A percentile compares a stretch with the other conserved stretches of the same genome.
Conservation (phyloP, 2,797 vertebrate species). For the Pseudochaenichthys georgianus region DNA sequence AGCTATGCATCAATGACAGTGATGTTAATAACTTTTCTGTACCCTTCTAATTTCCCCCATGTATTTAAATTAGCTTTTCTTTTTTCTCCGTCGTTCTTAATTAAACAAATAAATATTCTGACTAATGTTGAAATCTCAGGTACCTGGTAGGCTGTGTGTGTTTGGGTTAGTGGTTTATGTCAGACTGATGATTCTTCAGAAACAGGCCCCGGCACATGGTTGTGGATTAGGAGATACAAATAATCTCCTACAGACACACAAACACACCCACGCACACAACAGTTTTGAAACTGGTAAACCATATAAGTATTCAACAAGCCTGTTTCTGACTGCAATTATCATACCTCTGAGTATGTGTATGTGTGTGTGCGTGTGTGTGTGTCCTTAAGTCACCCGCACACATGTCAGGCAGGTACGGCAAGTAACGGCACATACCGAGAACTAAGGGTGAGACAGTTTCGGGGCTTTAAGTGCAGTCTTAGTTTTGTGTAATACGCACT, state of each 20-base stretch:
- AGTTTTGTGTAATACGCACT: slow-evolving; percentile 22
- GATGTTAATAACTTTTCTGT: no score
- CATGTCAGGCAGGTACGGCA: slow-evolving; percentile 78
- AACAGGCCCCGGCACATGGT: slow-evolving; percentile 54
- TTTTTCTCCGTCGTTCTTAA: no score
- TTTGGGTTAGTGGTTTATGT: not conserved
- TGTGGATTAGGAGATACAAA: slow-evolving; percentile 41
- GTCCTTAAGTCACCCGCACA: not conserved
- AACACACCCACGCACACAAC: no score
- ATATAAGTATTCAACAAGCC: slow-evolving; percentile 39
- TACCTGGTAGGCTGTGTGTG: not conserved
- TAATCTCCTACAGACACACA: slow-evolving; percentile 9
- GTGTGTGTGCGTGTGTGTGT: not conserved
- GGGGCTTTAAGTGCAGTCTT: slow-evolving; percentile 29
- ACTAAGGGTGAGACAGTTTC: slow-evolving; percentile 49
- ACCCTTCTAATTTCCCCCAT: no score
- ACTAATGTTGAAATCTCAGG: no score
- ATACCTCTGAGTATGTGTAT: slow-evolving; percentile 35
- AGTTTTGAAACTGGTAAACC: slow-evolving; percentile 21
- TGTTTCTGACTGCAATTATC: slow-evolving; percentile 56
- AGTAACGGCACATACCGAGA: slow-evolving; percentile 80
- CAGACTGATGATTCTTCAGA: slow-evolving; percentile 19
- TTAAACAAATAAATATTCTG: no score
- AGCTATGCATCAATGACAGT: no score
- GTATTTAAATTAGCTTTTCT: no score